phyloP scores from a whole-genome alignment of 92 coral and sea anemone genomes.

The Anthopleura xanthogrammica region DNA sequence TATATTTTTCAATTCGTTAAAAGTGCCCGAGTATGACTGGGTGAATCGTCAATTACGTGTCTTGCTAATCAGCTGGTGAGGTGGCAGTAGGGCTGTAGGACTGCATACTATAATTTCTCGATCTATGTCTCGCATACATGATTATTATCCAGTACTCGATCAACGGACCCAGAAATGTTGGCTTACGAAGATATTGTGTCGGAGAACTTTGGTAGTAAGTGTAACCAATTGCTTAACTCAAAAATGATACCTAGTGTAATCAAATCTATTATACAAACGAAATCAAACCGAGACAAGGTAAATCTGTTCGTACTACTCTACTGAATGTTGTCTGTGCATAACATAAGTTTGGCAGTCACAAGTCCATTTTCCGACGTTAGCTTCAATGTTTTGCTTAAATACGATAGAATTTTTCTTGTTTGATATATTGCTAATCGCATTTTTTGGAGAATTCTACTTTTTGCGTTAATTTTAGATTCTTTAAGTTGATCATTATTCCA shows the following conservation, averaged over 20 bases:
- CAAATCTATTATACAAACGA: neutral
- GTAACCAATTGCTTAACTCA: neutral
- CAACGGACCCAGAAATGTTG: neutral
- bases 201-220: slow-evolving; percentile 90
- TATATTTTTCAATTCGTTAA: slow-evolving; percentile 24
- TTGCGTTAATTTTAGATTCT: too few relatives aligned
- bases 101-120: neutral
- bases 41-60: neutral
- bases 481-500: too few relatives aligned
- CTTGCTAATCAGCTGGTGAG: slow-evolving; percentile 49
- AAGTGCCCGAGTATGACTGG: slow-evolving; percentile 9
- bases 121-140: neutral
- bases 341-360: neutral
- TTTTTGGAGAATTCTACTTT: too few relatives aligned
- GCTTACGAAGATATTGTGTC: slow-evolving; percentile 59
- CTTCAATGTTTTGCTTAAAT: too few relatives aligned
- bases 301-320: neutral
- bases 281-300: neutral
- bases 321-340: neutral
- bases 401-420: too few relatives aligned
- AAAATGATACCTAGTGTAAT: neutral
- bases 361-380: too few relatives aligned
- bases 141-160: neutral
- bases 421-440: too few relatives aligned
- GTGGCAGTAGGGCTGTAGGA: slow-evolving; percentile 42